A percentile compares a stretch with the other conserved stretches of the same genome.
phyloP scores from a whole-genome alignment of 2,888 invertebrate genomes.

The Drosophila putrida region DNA sequence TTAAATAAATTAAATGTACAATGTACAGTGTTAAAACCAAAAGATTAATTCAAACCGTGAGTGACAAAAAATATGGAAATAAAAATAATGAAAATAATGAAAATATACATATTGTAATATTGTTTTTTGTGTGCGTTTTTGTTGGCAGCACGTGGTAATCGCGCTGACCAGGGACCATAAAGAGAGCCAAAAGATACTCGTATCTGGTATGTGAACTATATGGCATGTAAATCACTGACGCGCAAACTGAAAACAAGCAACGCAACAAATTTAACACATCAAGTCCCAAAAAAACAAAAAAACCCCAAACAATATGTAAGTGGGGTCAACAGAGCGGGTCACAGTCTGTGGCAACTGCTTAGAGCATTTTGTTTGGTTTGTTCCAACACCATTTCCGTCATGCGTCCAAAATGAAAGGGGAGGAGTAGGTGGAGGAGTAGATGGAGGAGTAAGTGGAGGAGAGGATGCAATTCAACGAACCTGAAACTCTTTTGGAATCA shows the following conservation, averaged over 20 bases:
- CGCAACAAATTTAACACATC: conserved; percentile 44
- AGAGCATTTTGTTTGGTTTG: conserved; percentile 23
- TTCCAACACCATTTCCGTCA: conserved; percentile 42
- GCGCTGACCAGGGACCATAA: conserved; percentile 30
- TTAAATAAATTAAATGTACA: conserved; percentile 32
- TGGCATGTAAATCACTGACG: conserved; percentile 62
- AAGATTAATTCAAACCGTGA: conserved; percentile 24
- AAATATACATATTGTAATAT: conserved; percentile 28
- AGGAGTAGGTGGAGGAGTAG: neutral
- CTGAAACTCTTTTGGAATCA: conserved; percentile 33
- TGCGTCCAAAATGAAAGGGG: conserved; percentile 2
- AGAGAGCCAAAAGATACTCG: conserved; percentile 27
- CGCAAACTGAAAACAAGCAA: conserved; percentile 45
- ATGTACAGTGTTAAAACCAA: neutral
- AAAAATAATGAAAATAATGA: conserved; percentile 29
- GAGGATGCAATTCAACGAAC: conserved; percentile 27
- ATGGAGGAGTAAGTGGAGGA: conserved; percentile 1
- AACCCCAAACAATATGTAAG: conserved; percentile 41
- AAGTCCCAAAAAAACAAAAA: conserved; percentile 16
- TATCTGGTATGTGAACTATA: conserved; percentile 20
- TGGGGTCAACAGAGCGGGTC: conserved; percentile 75
- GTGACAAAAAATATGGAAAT: conserved; percentile 3
- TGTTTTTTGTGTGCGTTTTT: neutral
- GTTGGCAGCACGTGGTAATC: conserved; percentile 26
- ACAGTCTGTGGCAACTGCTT: conserved; percentile 29